These are phyloP conservation scores for Ophion costatus DNA, from an alignment of 2,888 invertebrate species.

Conservation along the genomic window DNA sequence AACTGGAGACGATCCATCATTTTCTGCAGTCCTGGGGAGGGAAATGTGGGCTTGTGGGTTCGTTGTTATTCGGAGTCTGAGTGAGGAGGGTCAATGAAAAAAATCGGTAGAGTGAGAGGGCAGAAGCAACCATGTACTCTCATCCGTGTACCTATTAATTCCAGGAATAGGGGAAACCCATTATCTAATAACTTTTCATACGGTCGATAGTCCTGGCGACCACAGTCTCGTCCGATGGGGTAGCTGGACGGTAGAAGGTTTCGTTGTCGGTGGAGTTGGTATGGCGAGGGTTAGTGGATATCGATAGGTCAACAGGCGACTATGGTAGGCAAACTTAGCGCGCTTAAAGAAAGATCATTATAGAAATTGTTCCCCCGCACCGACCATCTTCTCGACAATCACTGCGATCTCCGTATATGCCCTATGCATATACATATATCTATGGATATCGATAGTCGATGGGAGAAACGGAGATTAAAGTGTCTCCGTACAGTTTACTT, in stretches of 20 bases:
- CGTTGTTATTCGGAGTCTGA: background rate
- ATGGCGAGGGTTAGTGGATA: constrained; percentile 30
- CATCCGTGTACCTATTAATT: background rate
- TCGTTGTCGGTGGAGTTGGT: background rate
- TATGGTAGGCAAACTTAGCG: constrained; percentile 59
- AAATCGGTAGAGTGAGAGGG: background rate
- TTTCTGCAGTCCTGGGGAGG: background rate
- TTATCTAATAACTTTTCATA: constrained; percentile 2
- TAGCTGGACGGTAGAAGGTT: too few relatives aligned
- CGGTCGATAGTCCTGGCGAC: background rate
- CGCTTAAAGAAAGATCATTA: constrained; percentile 14
- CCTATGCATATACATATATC: background rate
- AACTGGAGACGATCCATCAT: background rate
- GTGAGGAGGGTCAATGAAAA: background rate
- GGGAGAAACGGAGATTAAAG: constrained; percentile 15
- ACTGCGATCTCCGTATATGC: background rate
- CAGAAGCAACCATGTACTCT: too few relatives aligned
- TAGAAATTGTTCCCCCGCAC: constrained; percentile 3
- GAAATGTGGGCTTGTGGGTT: background rate
- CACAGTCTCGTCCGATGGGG: background rate
- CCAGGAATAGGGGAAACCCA: background rate
- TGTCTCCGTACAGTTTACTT: constrained; percentile 27
- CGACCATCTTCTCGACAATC: background rate
- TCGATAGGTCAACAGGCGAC: constrained; percentile 60
- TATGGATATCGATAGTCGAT: background rate